A percentile compares a stretch with the other conserved stretches of the same genome.
These are phyloP conservation scores for Palaemon carinicauda DNA, from an alignment of 1,140 invertebrate genomes.

Conservation along the genomic window DNA sequence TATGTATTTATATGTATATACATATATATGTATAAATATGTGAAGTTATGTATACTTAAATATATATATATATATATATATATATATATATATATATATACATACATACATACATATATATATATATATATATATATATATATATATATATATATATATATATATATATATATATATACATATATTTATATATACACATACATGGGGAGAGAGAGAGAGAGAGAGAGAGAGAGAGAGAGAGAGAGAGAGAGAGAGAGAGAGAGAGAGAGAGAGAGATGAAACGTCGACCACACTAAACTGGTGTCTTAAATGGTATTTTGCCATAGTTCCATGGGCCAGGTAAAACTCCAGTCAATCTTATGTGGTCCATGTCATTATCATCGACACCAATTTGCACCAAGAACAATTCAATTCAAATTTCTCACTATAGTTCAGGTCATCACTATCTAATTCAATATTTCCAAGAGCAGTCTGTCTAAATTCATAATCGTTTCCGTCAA, in stretches of 20 bases:
- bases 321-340: too few species aligned
- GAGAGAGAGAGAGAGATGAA: neutral
- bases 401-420: too few species aligned
- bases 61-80: neutral
- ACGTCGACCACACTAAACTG: too few species aligned
- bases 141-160: constrained; percentile 23
- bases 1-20: neutral
- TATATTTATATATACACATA: neutral
- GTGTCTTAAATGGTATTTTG: too few species aligned
- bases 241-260: neutral
- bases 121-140: constrained; percentile 16
- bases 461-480: too few species aligned
- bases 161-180: constrained; percentile 4
- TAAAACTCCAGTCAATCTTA: too few species aligned
- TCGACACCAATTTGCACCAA: too few species aligned
- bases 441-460: too few species aligned
- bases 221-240: neutral
- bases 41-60: neutral
- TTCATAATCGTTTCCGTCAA: too few species aligned
- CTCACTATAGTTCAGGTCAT: too few species aligned
- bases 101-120: constrained; percentile 4
- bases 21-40: neutral
- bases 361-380: too few species aligned
- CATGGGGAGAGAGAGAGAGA: neutral
- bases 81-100: constrained; percentile 12